phyloP scores from a whole-genome alignment of 2,113 vertebrate genomes.

The Pygoscelis antarcticus region DNA sequence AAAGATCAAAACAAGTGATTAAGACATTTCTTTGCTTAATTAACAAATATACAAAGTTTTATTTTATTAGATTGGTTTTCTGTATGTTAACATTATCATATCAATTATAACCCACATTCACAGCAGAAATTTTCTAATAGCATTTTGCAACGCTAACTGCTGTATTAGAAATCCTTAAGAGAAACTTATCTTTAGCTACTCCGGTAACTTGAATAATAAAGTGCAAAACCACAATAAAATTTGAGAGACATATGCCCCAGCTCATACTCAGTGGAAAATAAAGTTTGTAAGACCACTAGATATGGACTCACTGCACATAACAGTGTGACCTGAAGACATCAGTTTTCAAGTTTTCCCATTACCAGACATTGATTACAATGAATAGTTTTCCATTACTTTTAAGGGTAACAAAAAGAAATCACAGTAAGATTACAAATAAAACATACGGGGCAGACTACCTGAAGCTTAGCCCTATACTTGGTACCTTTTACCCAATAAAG shows the following conservation, averaged over 20 bases:
- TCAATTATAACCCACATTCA: constrained; percentile 41
- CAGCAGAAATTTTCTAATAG: constrained; percentile 25
- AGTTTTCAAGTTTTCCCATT: constrained; percentile 41
- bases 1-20: constrained; percentile 27
- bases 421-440: neutral
- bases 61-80: constrained; percentile 54
- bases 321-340: neutral
- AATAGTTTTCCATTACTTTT: neutral
- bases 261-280: neutral
- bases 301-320: constrained; percentile 20
- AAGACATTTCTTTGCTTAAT: constrained; percentile 46
- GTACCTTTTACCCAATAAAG: neutral
- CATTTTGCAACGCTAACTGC: constrained; percentile 17
- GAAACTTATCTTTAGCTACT: constrained; percentile 2
- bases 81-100: constrained; percentile 29
- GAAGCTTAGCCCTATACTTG: neutral
- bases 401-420: neutral
- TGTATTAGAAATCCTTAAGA: constrained; percentile 1
- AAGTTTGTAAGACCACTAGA: neutral
- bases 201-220: constrained; percentile 38
- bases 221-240: constrained; percentile 52
- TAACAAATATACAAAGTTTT: constrained; percentile 63
- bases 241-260: constrained; percentile 32
- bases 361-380: constrained; percentile 14
- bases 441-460: neutral